Percentiles rank a stretch among this genome's conserved stretches.
Conservation (phyloP, 2,888 invertebrate species). For the Aplocera efformata region DNA sequence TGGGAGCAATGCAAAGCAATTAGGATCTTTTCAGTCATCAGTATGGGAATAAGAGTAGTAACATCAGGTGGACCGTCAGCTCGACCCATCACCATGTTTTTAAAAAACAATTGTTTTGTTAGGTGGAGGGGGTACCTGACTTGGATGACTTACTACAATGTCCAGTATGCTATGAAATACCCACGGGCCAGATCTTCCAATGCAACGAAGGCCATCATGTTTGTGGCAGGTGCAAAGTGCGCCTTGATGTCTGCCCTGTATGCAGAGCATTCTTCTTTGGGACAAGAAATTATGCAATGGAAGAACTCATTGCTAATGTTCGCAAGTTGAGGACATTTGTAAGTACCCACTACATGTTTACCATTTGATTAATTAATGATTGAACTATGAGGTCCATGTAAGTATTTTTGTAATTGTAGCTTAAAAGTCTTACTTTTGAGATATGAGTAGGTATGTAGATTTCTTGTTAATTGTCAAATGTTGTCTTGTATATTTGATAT, state of each 20-base stretch:
- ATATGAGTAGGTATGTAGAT: no score
- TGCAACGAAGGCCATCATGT: constrained; percentile 81
- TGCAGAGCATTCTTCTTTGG: constrained; percentile 74
- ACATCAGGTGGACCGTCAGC: no score
- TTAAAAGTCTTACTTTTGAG: background rate
- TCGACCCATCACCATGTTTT: background rate
- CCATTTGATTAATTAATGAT: background rate
- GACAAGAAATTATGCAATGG: constrained; percentile 78
- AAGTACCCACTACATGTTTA: constrained; percentile 37
- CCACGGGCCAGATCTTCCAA: constrained; percentile 69
- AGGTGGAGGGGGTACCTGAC: constrained; percentile 64
- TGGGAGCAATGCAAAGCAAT: no score
- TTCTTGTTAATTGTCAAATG: no score
- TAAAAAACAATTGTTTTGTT: constrained; percentile 31
- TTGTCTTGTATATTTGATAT: no score
- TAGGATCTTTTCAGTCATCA: no score
- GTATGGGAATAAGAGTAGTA: no score
- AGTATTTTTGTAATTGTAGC: background rate
- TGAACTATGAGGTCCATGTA: background rate
- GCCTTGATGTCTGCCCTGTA: constrained; percentile 72
- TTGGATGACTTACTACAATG: constrained; percentile 79
- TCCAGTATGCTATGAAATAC: constrained; percentile 79
- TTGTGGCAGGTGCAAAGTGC: constrained; percentile 70
- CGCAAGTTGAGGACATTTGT: constrained; percentile 67
- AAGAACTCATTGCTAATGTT: constrained; percentile 74